These are phyloP conservation scores for Trachelus tabidus DNA, from an alignment of 2,888 invertebrate genomes.

Conservation along the genomic window DNA sequence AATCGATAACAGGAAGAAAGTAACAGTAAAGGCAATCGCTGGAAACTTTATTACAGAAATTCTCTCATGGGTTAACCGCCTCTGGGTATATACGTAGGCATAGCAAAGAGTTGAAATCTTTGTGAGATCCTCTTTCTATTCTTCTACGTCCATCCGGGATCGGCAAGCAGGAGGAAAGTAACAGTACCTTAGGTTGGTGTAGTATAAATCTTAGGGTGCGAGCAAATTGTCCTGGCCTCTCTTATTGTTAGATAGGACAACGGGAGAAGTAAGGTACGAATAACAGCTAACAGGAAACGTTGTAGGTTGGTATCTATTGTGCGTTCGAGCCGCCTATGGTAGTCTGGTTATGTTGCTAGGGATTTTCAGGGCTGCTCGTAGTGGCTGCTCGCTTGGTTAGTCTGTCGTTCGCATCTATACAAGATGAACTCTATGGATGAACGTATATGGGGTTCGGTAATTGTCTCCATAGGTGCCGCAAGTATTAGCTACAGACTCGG, in stretches of 20 bases:
- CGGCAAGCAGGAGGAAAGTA: slow-evolving; percentile 11
- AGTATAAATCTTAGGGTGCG: slow-evolving; percentile 57
- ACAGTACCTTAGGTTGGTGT: slow-evolving; percentile 18
- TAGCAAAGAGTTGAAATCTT: background rate
- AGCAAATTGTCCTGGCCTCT: slow-evolving; percentile 55
- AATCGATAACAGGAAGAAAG: slow-evolving; percentile 43
- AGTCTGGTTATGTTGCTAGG: slow-evolving; percentile 42
- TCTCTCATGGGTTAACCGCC: background rate
- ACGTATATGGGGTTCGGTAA: slow-evolving; percentile 61
- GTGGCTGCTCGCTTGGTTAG: background rate
- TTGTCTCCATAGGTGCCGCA: slow-evolving; percentile 55
- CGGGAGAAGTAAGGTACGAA: slow-evolving; percentile 40
- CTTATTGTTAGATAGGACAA: slow-evolving; percentile 43
- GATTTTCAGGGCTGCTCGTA: slow-evolving; percentile 11
- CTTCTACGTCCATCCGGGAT: slow-evolving; percentile 6
- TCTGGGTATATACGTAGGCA: background rate
- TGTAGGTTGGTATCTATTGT: slow-evolving; percentile 33
- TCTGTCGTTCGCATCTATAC: slow-evolving; percentile 30
- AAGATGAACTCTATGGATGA: slow-evolving; percentile 53
- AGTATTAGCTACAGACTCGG: slow-evolving; percentile 35
- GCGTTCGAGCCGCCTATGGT: slow-evolving; percentile 33
- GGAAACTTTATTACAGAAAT: background rate
- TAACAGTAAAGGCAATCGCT: slow-evolving; percentile 45
- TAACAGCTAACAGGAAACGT: slow-evolving; percentile 60
- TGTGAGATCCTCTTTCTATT: background rate